phyloP scores from a whole-genome alignment of 2,797 vertebrate species.

The Urocyon cinereoargenteus region DNA sequence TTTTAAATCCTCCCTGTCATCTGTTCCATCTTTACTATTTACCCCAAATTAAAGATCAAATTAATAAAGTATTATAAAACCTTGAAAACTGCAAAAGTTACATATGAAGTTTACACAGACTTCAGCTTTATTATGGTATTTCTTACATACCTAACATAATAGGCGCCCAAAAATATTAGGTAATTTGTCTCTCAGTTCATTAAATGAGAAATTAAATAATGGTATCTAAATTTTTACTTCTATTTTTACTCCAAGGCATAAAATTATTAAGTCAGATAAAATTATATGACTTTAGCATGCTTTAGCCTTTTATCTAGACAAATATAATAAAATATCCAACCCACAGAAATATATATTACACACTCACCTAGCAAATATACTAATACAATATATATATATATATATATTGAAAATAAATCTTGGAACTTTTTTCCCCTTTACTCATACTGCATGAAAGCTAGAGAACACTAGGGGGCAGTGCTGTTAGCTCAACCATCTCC shows the following conservation, averaged over 20 bases:
- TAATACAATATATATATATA: not conserved
- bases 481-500: not conserved
- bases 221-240: not conserved
- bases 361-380: not conserved
- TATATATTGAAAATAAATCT: not conserved
- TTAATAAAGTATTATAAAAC: conserved; percentile 9
- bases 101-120: not conserved
- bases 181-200: not conserved
- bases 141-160: not conserved
- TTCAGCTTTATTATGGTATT: not conserved
- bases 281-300: not conserved
- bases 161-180: not conserved
- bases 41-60: not conserved
- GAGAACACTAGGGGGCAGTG: conserved; percentile 74
- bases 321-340: not conserved
- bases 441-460: not conserved
- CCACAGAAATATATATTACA: not conserved
- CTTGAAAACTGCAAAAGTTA: not conserved
- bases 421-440: not conserved
- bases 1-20: not conserved
- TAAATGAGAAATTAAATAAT: conserved; percentile 41
- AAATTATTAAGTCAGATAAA: not conserved
- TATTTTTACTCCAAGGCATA: not conserved
- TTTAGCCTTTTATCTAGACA: not conserved
- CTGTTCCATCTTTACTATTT: not conserved